Percentiles rank a stretch among this genome's conserved stretches.
Evolutionary conservation across 2,888 invertebrate genomes (phyloP).

Genomic region (Onchidella celtica): DNA sequence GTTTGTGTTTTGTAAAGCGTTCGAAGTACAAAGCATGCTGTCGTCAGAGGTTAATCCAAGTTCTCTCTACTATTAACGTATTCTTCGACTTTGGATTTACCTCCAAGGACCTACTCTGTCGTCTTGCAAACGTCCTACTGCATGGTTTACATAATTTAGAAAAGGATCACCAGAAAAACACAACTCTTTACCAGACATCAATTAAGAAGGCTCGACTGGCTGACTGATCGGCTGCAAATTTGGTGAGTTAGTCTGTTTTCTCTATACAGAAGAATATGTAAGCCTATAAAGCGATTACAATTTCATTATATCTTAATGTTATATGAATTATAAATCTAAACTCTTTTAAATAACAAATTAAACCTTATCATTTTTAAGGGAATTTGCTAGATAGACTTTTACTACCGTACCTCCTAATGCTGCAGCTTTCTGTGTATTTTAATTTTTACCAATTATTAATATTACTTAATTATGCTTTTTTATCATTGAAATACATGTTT

Average conservation of each 20-base stretch:
- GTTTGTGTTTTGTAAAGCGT: not conserved
- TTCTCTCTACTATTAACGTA: constrained; percentile 17
- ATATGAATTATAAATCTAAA: too few relatives aligned
- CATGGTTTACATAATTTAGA: constrained; percentile 18
- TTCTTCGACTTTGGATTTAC: not conserved
- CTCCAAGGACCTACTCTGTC: not conserved
- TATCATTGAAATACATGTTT: too few relatives aligned
- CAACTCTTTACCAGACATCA: not conserved
- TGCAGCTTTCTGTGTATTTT: too few relatives aligned
- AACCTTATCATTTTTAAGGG: too few relatives aligned
- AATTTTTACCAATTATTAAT: too few relatives aligned
- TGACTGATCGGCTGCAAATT: not conserved
- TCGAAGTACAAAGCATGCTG: not conserved
- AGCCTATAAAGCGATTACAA: not conserved
- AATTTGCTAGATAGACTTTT: too few relatives aligned
- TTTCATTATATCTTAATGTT: not conserved
- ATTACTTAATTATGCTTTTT: too few relatives aligned
- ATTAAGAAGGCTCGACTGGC: constrained; percentile 19
- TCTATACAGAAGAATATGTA: not conserved
- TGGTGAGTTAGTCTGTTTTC: not conserved
- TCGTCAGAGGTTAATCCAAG: not conserved
- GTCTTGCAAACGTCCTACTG: constrained; percentile 12
- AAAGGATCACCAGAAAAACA: constrained; percentile 3
- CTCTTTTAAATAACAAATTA: too few relatives aligned
- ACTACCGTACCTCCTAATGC: too few relatives aligned